Percentiles rank a stretch among this genome's conserved stretches.
phyloP scores from a whole-genome alignment of 2,113 vertebrate genomes.

The Callaeas wilsoni region DNA sequence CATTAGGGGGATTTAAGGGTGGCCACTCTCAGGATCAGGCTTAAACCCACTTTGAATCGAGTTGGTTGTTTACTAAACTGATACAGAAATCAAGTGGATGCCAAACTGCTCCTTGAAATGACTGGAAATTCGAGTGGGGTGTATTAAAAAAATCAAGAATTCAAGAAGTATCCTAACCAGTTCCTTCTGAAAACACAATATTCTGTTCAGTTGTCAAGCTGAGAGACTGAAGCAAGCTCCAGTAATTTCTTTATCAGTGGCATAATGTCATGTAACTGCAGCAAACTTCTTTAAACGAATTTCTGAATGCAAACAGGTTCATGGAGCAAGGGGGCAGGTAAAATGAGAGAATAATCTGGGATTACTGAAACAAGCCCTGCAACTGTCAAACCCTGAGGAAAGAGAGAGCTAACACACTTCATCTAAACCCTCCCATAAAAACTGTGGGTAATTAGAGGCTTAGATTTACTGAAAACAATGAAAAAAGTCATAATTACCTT shows the following conservation, averaged over 20 bases:
- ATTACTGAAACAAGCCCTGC: conserved; percentile 43
- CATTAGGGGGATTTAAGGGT: background rate
- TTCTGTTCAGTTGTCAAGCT: background rate
- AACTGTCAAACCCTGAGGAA: conserved; percentile 57
- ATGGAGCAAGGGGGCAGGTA: conserved; percentile 32
- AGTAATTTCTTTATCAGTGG: background rate
- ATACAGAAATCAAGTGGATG: background rate
- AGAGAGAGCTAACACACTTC: conserved; percentile 17
- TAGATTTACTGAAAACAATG: conserved; percentile 75
- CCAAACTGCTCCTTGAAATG: background rate
- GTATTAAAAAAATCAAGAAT: background rate
- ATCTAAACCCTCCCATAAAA: conserved; percentile 57
- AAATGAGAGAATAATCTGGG: conserved; percentile 59
- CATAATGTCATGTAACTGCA: background rate
- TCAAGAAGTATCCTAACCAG: background rate
- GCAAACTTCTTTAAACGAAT: background rate
- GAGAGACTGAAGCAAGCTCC: background rate
- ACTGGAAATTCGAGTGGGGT: background rate
- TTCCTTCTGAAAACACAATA: background rate
- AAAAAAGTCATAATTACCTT: conserved; percentile 76
- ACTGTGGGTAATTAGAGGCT: conserved; percentile 70
- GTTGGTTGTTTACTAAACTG: background rate
- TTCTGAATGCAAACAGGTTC: background rate
- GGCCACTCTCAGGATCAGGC: background rate
- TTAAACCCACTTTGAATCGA: background rate